phyloP scores from a whole-genome alignment of 1,140 invertebrate genomes.

The Megalopta genalis region DNA sequence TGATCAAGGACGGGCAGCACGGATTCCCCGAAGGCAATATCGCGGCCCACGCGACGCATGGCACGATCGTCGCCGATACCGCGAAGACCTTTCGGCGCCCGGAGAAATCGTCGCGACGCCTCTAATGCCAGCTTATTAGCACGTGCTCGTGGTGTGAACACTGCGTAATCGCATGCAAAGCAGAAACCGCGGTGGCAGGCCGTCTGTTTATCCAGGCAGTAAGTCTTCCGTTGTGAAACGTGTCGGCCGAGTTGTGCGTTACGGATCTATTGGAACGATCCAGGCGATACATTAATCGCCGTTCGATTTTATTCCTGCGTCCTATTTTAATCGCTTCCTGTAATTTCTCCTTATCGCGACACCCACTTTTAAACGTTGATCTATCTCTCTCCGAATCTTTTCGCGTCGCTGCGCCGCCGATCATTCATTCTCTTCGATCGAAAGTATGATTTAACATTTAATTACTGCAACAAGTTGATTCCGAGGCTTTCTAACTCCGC shows the following conservation, averaged over 20 bases:
- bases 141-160: constrained; percentile 38
- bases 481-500: too few relatives aligned
- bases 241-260: not conserved
- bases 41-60: constrained; percentile 47
- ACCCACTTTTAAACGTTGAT: too few relatives aligned
- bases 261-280: not conserved
- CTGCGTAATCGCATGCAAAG: constrained; percentile 25
- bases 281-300: too few relatives aligned
- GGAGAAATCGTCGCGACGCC: constrained; percentile 9
- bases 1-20: constrained; percentile 41
- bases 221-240: not conserved
- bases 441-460: too few relatives aligned
- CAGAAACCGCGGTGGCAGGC: not conserved
- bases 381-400: too few relatives aligned
- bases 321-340: too few relatives aligned
- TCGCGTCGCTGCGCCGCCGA: too few relatives aligned
- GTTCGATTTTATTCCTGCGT: too few relatives aligned
- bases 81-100: constrained; percentile 43
- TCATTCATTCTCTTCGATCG: too few relatives aligned
- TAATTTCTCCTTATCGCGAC: too few relatives aligned
- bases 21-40: constrained; percentile 62
- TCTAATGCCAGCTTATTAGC: constrained; percentile 40
- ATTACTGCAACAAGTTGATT: too few relatives aligned
- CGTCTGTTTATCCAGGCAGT: not conserved
- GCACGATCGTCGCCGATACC: constrained; percentile 35